These are phyloP conservation scores for Aphidius colemani DNA, from an alignment of 2,888 invertebrate species.

Conservation along the genomic window DNA sequence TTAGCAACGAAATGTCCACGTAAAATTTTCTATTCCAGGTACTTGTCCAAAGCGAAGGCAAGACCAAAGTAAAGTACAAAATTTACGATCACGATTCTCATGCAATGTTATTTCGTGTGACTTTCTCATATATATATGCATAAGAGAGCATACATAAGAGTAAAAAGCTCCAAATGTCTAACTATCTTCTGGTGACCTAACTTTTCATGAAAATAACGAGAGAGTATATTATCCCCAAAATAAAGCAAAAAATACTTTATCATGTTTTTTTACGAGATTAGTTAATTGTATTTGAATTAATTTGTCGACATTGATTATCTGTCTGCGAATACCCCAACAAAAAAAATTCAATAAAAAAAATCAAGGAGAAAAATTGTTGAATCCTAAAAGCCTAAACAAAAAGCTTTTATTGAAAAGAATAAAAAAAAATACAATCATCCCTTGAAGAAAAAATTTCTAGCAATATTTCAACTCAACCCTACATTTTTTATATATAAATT, in stretches of 20 bases:
- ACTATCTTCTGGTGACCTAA: background rate
- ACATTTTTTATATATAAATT: background rate
- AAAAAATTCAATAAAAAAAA: no score
- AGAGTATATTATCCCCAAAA: background rate
- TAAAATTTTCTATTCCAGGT: constrained; percentile 16
- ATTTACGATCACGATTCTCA: constrained; percentile 19
- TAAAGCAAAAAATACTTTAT: no score
- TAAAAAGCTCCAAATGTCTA: constrained; percentile 3
- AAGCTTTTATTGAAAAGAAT: background rate
- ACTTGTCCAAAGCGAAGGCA: background rate
- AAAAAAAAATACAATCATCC: background rate
- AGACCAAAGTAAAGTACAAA: constrained; percentile 13
- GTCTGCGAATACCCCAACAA: no score
- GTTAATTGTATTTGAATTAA: no score
- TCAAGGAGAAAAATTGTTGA: no score
- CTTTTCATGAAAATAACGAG: background rate
- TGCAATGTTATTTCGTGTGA: constrained; percentile 18
- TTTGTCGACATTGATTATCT: no score
- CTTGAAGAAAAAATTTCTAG: background rate
- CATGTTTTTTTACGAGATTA: no score
- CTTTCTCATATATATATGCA: constrained; percentile 18
- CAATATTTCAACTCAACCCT: background rate
- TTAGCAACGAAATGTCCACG: no score
- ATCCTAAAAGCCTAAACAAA: background rate
- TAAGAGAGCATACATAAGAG: constrained; percentile 5